Conservation (phyloP, 2,888 invertebrate species). For the Pherbina coryleti region DNA sequence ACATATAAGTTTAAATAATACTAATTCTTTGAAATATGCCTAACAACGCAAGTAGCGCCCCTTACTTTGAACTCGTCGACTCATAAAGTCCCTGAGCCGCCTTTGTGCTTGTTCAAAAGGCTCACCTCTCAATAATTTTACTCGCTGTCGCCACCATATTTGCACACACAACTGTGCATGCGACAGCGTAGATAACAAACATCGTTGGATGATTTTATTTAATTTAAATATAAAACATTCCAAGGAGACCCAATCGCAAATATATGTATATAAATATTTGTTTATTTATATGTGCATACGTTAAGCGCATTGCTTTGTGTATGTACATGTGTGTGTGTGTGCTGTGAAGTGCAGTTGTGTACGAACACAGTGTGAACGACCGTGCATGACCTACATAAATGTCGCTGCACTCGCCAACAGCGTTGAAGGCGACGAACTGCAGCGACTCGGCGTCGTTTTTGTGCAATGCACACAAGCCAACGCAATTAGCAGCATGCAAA, state of each 20-base stretch:
- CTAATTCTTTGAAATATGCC: too few relatives aligned
- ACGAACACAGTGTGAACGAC: constrained; percentile 69
- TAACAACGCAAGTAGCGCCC: too few relatives aligned
- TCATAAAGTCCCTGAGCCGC: too few relatives aligned
- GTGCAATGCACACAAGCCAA: constrained; percentile 39
- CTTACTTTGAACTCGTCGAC: too few relatives aligned
- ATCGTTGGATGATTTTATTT: constrained; percentile 13
- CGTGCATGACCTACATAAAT: constrained; percentile 79
- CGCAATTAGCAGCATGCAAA: constrained; percentile 34
- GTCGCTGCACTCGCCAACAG: constrained; percentile 73
- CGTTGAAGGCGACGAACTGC: constrained; percentile 41
- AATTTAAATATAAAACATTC: constrained; percentile 39
- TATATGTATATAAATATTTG: not conserved
- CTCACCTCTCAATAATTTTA: not conserved
- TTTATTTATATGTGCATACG: constrained; percentile 10
- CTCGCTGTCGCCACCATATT: not conserved
- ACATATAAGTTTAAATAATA: too few relatives aligned
- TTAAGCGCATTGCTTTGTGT: constrained; percentile 9
- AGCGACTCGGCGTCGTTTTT: constrained; percentile 49
- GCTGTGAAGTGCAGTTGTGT: constrained; percentile 22
- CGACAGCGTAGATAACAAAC: constrained; percentile 23
- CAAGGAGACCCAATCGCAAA: constrained; percentile 40
- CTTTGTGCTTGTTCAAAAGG: too few relatives aligned
- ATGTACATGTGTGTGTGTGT: constrained; percentile 32
- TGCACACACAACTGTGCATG: constrained; percentile 6